Conservation (phyloP, 2,888 invertebrate genomes). For the Ectropis crepuscularia region DNA sequence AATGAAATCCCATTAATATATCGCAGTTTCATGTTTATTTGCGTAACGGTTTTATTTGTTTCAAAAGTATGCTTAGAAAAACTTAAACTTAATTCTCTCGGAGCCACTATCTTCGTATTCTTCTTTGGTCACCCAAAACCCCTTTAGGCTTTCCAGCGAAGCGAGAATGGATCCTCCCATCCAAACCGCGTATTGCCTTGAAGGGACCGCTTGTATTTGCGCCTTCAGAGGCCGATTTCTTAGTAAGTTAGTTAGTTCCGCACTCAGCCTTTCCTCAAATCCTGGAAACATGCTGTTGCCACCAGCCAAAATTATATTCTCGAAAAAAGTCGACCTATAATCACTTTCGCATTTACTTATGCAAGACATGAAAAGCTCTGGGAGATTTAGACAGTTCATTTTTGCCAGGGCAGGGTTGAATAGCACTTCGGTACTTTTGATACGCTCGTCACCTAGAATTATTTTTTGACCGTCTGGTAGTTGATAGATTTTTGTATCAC, state of each 20-base stretch:
- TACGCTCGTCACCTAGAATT: slow-evolving; percentile 91
- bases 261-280: slow-evolving; percentile 95
- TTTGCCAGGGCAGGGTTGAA: slow-evolving; percentile 93
- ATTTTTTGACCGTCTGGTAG: slow-evolving; percentile 93
- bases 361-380: slow-evolving; percentile 87
- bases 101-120: slow-evolving; percentile 97
- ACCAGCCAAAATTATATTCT: slow-evolving; percentile 94
- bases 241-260: slow-evolving; percentile 89
- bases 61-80: slow-evolving; percentile 87
- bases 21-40: no score
- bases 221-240: slow-evolving; percentile 87
- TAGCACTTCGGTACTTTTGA: slow-evolving; percentile 92
- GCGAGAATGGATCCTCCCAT: slow-evolving; percentile 98
- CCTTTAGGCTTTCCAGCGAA: slow-evolving; percentile 94
- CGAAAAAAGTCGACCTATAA: slow-evolving; percentile 92
- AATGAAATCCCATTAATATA: no score
- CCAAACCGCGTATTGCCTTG: slow-evolving; percentile 97
- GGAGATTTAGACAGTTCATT: slow-evolving; percentile 90
- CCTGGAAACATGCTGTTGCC: slow-evolving; percentile 94
- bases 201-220: slow-evolving; percentile 90
- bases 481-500: slow-evolving; percentile 91
- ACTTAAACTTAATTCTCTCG: slow-evolving; percentile 95
- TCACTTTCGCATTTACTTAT: slow-evolving; percentile 87
- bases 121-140: slow-evolving; percentile 97
- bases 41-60: neutral